Evolutionary conservation across 2,113 vertebrate species (phyloP), one percentile per base, ranked within the genome.

Genomic region (Antennarius striatus): DNA sequence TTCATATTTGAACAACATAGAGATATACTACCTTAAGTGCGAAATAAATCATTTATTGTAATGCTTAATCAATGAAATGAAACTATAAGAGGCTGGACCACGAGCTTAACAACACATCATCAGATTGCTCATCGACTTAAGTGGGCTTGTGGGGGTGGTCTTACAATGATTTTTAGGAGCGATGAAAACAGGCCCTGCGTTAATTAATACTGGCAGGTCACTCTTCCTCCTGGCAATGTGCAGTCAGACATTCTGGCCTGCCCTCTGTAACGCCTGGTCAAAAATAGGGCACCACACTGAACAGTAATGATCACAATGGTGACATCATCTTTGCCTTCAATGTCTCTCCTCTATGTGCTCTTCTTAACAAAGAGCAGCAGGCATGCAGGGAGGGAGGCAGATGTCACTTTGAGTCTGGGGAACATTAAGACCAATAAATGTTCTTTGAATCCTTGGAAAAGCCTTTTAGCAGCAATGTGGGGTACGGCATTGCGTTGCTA

Each of bases 151-250:
- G 77, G 74, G 86, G 73, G 83, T 59, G 77, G 79, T 83, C 79
- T 74, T 79, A 79, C 86, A 80, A 82, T 36, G 64, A 45, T 87
- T 78, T 36, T 87, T 56, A 76, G 58, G 57, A 53, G 58, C 43
- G 64, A 79, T 77, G 80, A 81, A 81, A 89, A 87, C 77, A 80
- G 69, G 55, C 60, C 48, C 67, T 64, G 78, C 66, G 72, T 87
- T 90, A 90, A 91, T 91, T 89, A 88, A 87, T 81, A 79, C 74
- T 90, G 90, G 86, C 90, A 91, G 89, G 86, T 85, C 82, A 22
- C 73, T 77, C 85, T 76, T 86, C 77, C 88, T 87, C 81, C 71
- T 81, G 85, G 90, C 89, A 68, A 68, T 68, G 72, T 56, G 70
- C 80, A 80, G 64, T 82, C 86, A 88, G 85, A 89, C 83, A 85